These are phyloP conservation scores for Torymus auratus DNA, from an alignment of 2,888 invertebrate species.

Conservation along the genomic window DNA sequence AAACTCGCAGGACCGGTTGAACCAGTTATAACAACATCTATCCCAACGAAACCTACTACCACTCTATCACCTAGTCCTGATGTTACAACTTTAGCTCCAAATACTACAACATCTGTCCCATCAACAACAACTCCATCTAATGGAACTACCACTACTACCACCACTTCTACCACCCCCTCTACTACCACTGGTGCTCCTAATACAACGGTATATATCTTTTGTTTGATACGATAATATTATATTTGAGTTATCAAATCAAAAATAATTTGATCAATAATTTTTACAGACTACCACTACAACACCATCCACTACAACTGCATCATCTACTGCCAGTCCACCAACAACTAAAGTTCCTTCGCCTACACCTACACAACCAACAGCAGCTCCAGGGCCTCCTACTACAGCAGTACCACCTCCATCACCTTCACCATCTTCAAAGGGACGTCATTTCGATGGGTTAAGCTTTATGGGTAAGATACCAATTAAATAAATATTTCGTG, in stretches of 20 bases:
- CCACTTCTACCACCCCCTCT: too few relatives aligned
- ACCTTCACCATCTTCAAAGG: conserved; percentile 37
- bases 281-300: not conserved
- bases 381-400: conserved; percentile 15
- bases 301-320: conserved; percentile 24
- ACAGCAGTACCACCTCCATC: conserved; percentile 7
- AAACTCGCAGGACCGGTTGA: not conserved
- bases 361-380: conserved; percentile 36
- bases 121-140: too few relatives aligned
- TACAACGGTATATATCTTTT: too few relatives aligned
- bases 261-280: too few relatives aligned
- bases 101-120: too few relatives aligned
- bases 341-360: conserved; percentile 25
- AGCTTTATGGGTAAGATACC: conserved; percentile 61
- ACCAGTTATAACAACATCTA: not conserved
- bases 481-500: not conserved
- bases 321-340: not conserved
- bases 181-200: too few relatives aligned
- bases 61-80: too few relatives aligned
- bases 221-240: too few relatives aligned
- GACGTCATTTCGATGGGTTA: conserved; percentile 59
- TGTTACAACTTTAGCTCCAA: too few relatives aligned
- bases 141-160: too few relatives aligned
- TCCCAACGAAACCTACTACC: not conserved
- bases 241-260: too few relatives aligned